Conservation (phyloP, 2,888 invertebrate genomes). For the Ashinkailepas kermadecensis region DNA sequence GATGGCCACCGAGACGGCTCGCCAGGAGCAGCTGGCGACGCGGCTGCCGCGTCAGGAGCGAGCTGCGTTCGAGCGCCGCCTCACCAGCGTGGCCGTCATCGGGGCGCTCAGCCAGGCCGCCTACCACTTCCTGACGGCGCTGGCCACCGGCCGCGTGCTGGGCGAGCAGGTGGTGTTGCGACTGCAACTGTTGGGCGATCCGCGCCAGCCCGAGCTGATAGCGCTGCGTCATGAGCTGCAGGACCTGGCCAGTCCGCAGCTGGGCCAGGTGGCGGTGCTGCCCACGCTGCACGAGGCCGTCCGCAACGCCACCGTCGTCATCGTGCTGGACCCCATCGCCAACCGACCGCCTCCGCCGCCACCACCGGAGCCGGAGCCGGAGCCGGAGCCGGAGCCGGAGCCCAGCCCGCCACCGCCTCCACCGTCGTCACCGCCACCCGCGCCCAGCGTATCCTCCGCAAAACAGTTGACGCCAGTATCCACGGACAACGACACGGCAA, state of each 20-base stretch:
- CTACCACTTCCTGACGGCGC: slow-evolving; percentile 14
- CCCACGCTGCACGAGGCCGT: slow-evolving; percentile 12
- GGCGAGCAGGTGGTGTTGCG: neutral
- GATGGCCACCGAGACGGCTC: neutral
- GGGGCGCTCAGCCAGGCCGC: neutral
- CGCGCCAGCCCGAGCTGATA: neutral
- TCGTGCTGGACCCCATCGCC: neutral
- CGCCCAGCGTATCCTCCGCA: neutral
- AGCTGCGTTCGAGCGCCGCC: neutral
- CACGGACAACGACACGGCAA: neutral
- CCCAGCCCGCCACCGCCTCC: neutral
- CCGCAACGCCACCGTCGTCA: neutral
- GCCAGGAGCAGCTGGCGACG: neutral
- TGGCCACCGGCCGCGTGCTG: slow-evolving; percentile 6
- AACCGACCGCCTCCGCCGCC: neutral
- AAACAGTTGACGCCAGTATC: neutral
- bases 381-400: neutral
- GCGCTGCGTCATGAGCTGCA: neutral
- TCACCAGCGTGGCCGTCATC: neutral
- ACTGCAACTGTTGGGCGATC: neutral
- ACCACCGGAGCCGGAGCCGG: neutral
- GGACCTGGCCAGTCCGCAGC: slow-evolving; percentile 8
- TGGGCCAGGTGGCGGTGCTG: neutral
- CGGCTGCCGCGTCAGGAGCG: neutral
- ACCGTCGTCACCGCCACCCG: neutral